phyloP scores from a whole-genome alignment of 1,140 invertebrate species.

The Bombus superbus region DNA sequence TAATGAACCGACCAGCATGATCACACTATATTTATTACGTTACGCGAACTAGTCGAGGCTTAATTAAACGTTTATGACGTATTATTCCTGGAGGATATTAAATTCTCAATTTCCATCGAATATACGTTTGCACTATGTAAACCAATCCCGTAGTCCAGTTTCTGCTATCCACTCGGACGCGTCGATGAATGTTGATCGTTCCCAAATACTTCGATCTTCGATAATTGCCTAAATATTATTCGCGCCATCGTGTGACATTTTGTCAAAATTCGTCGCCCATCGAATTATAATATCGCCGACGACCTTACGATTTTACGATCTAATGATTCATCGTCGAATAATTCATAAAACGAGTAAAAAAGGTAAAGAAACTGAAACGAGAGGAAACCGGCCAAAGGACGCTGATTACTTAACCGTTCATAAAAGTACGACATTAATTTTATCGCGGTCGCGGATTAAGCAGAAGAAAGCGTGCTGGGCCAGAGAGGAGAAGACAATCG shows the following conservation, averaged over 20 bases:
- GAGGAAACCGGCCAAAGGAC: neutral
- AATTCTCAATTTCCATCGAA: slow-evolving; percentile 46
- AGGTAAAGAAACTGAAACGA: neutral
- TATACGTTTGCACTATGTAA: slow-evolving; percentile 43
- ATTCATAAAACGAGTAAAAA: neutral
- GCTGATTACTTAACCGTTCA: slow-evolving; percentile 52
- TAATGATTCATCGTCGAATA: no score
- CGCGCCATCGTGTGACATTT: neutral
- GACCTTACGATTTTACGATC: no score
- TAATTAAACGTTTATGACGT: slow-evolving; percentile 66
- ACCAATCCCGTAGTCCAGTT: slow-evolving; percentile 19
- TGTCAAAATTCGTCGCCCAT: neutral
- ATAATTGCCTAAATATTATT: neutral
- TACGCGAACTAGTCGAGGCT: slow-evolving; percentile 53
- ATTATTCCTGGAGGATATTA: slow-evolving; percentile 51
- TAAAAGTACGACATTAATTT: slow-evolving; percentile 61
- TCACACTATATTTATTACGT: slow-evolving; percentile 59
- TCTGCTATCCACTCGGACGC: neutral
- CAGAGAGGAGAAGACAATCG: slow-evolving; percentile 2
- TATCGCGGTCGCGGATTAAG: slow-evolving; percentile 38
- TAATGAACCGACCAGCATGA: slow-evolving; percentile 61
- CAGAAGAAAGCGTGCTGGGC: neutral
- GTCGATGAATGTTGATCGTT: slow-evolving; percentile 31
- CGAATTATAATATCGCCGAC: no score
- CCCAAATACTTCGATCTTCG: neutral